Evolutionary conservation across 2,888 invertebrate species (phyloP).

Genomic region (Stegophylla sp.): DNA sequence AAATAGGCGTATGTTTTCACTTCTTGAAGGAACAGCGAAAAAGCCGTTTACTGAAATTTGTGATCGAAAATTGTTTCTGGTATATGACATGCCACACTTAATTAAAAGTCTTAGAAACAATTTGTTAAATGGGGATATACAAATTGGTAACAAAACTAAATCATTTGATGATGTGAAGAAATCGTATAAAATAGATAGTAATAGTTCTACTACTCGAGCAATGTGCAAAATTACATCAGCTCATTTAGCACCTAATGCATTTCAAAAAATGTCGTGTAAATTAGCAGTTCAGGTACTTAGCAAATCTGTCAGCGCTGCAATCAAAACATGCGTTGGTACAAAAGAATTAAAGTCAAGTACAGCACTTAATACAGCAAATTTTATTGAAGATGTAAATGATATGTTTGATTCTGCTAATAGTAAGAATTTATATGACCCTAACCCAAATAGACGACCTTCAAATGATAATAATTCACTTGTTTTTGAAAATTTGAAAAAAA

Average conservation of each 20-base stretch:
- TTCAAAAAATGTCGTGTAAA: conserved; percentile 62
- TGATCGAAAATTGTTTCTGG: conserved; percentile 60
- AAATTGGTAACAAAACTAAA: conserved; percentile 48
- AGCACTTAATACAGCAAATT: conserved; percentile 61
- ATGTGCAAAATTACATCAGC: conserved; percentile 61
- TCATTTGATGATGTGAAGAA: conserved; percentile 61
- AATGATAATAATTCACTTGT: conserved; percentile 60
- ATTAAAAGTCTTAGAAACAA: conserved; percentile 17
- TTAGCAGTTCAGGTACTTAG: conserved; percentile 62
- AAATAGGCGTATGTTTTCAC: conserved; percentile 8
- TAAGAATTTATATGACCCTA: neutral
- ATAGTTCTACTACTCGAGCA: conserved; percentile 59
- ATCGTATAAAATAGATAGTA: conserved; percentile 60
- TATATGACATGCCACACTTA: conserved; percentile 58
- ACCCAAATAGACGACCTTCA: conserved; percentile 26
- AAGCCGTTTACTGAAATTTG: conserved; percentile 59
- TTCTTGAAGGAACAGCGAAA: conserved; percentile 61
- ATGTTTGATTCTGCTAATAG: conserved; percentile 60
- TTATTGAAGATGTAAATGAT: conserved; percentile 61
- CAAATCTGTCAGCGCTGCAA: conserved; percentile 61
- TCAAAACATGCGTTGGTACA: conserved; percentile 60
- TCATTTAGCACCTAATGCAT: conserved; percentile 61
- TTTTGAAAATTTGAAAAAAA: conserved; percentile 60
- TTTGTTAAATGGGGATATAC: conserved; percentile 57
- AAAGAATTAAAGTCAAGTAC: conserved; percentile 59